Conservation (phyloP, 2,888 invertebrate species). For the Latrodectus hesperus region DNA sequence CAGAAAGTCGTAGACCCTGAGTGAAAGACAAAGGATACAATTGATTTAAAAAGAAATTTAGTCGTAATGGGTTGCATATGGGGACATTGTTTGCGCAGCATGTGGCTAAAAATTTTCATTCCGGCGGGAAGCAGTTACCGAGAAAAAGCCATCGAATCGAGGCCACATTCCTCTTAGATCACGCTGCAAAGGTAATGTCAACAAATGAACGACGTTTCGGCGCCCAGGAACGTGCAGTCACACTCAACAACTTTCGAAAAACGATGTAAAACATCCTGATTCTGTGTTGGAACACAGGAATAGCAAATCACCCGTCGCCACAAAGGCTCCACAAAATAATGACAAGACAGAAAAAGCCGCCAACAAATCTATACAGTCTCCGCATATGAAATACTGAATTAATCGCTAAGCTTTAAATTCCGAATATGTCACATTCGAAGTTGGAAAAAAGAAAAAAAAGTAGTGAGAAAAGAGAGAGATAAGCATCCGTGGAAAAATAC, state of each 20-base stretch:
- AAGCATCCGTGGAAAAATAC: no score
- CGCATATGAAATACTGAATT: slow-evolving; percentile 5
- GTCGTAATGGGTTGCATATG: no score
- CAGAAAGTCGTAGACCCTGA: no score
- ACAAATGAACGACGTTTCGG: slow-evolving; percentile 17
- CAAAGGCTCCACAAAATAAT: background rate
- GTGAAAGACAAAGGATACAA: no score
- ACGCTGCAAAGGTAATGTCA: slow-evolving; percentile 11
- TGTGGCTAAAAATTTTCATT: background rate
- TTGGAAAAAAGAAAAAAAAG: background rate
- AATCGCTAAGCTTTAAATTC: background rate
- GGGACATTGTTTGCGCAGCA: background rate
- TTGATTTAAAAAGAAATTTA: no score
- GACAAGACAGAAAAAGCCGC: background rate
- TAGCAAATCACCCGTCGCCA: background rate
- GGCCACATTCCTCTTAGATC: slow-evolving; percentile 5
- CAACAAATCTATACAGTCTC: background rate
- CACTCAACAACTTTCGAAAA: background rate
- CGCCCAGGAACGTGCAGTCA: slow-evolving; percentile 4
- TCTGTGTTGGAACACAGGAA: background rate
- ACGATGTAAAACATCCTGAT: background rate
- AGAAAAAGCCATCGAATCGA: background rate
- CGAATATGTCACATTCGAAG: background rate
- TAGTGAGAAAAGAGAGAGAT: no score
- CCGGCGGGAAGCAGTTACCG: background rate